These are phyloP conservation scores for Drosophila guanche DNA, from an alignment of 1,140 invertebrate species.

Conservation along the genomic window DNA sequence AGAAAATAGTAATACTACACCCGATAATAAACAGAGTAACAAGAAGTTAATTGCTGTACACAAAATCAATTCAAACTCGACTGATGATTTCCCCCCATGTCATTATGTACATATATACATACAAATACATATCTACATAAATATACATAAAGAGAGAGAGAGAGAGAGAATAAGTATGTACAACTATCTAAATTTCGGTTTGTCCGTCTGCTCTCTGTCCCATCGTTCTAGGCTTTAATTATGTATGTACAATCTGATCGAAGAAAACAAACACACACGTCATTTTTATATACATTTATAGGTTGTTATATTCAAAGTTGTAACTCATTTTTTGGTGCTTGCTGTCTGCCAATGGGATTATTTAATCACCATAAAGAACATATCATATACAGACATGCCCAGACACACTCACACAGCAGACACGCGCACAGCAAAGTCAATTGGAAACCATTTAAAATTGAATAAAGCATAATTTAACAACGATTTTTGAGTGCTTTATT, in stretches of 20 bases:
- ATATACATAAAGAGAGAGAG: constrained; percentile 2
- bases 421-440: constrained; percentile 38
- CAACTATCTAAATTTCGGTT: neutral
- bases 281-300: constrained; percentile 82
- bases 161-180: constrained; percentile 6
- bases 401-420: neutral
- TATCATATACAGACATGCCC: constrained; percentile 24
- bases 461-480: constrained; percentile 75
- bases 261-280: constrained; percentile 29
- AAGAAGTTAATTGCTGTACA: neutral
- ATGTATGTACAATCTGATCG: constrained; percentile 43
- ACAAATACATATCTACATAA: constrained; percentile 36
- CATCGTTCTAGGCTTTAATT: constrained; percentile 54
- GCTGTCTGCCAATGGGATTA: constrained; percentile 39
- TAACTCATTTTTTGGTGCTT: constrained; percentile 44
- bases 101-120: constrained; percentile 45
- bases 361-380: constrained; percentile 12
- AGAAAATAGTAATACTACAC: constrained; percentile 20
- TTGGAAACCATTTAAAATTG: constrained; percentile 47
- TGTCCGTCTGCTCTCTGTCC: constrained; percentile 24
- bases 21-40: constrained; percentile 1
- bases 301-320: constrained; percentile 76
- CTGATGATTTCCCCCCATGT: constrained; percentile 32
- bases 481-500: neutral
- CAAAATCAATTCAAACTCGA: constrained; percentile 22